Percentiles rank a stretch among this genome's conserved stretches.
These are phyloP conservation scores for Phasia obesa DNA, from an alignment of 2,888 invertebrate genomes.

Conservation along the genomic window DNA sequence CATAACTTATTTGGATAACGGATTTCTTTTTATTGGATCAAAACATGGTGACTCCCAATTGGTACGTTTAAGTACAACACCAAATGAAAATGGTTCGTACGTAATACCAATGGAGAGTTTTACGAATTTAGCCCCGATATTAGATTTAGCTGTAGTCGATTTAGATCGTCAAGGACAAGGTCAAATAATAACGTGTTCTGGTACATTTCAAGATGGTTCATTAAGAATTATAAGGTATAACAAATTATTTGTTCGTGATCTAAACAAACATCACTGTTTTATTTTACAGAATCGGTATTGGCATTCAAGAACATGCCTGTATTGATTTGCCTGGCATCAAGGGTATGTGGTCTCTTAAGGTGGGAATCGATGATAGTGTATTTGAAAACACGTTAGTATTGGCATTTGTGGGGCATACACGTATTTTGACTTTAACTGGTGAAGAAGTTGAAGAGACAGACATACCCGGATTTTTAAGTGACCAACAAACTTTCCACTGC, in stretches of 20 bases:
- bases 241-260: background rate
- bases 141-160: conserved; percentile 99
- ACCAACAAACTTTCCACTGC: conserved; percentile 96
- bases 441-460: conserved; percentile 99
- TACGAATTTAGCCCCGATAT: conserved; percentile 98
- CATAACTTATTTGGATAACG: conserved; percentile 98
- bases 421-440: conserved; percentile 93
- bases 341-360: conserved; percentile 98
- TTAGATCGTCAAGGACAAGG: conserved; percentile 98
- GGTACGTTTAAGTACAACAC: conserved; percentile 91
- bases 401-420: conserved; percentile 98
- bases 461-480: conserved; percentile 94
- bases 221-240: conserved; percentile 90
- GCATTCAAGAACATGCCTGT: conserved; percentile 98
- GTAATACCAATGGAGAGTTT: conserved; percentile 97
- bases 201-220: conserved; percentile 98
- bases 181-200: conserved; percentile 98
- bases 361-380: conserved; percentile 85
- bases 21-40: conserved; percentile 98
- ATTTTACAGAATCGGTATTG: conserved; percentile 93
- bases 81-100: conserved; percentile 94
- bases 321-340: conserved; percentile 98
- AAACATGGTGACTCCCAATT: conserved; percentile 98
- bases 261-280: background rate
- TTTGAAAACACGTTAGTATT: conserved; percentile 95